A percentile compares a stretch with the other conserved stretches of the same genome.
Evolutionary conservation across 2,113 vertebrate genomes (phyloP).

Genomic region (Gorsachius goisagi): DNA sequence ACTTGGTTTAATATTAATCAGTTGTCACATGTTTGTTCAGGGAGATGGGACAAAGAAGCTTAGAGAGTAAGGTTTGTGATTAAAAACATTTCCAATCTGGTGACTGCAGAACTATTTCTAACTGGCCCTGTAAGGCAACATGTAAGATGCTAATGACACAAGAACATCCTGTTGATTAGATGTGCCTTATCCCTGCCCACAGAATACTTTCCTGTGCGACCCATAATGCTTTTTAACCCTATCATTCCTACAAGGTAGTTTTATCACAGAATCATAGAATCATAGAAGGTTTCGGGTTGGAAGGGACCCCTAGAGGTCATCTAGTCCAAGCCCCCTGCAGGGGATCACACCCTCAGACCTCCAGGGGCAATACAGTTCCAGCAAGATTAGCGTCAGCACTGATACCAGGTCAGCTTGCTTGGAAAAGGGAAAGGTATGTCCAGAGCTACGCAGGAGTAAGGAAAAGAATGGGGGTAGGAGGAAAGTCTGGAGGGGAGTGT

Average conservation of each 20-base stretch:
- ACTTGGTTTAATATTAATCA: constrained; percentile 23
- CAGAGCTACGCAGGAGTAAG: not conserved
- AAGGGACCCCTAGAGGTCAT: too few relatives aligned
- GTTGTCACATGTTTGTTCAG: not conserved
- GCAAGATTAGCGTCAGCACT: not conserved
- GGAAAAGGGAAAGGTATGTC: not conserved
- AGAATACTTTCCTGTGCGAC: not conserved
- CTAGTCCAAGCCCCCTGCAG: too few relatives aligned
- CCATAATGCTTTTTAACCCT: not conserved
- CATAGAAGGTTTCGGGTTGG: too few relatives aligned
- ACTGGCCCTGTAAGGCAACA: not conserved
- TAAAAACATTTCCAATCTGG: not conserved
- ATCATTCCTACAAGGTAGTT: not conserved
- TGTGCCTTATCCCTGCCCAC: not conserved
- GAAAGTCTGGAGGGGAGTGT: not conserved
- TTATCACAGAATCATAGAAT: too few relatives aligned
- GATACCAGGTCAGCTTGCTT: not conserved
- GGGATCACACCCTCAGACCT: not conserved
- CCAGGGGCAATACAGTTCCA: not conserved
- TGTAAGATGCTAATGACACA: not conserved
- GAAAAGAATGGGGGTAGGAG: not conserved
- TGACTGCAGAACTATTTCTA: not conserved
- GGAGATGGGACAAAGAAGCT: not conserved
- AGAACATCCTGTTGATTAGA: not conserved
- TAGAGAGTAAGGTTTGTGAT: not conserved